phyloP scores from a whole-genome alignment of 2,888 invertebrate species.

The Gasteruption jaculator region DNA sequence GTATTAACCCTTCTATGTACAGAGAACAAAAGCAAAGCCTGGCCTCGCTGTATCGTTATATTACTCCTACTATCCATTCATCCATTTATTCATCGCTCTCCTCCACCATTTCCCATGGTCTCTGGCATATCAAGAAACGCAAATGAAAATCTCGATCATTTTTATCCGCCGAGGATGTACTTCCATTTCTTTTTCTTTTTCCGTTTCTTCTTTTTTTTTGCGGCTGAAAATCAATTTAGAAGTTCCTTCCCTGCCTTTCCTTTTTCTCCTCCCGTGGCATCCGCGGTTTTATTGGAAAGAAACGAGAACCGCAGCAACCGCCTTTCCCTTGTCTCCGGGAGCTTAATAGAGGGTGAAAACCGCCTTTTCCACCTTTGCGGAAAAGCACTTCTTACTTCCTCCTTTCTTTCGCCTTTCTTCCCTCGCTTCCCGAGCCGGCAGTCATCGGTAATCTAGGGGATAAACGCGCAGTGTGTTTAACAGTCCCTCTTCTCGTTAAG shows the following conservation, averaged over 20 bases:
- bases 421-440: slow-evolving; percentile 25
- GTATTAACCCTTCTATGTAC: too few species aligned
- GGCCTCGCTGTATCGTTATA: slow-evolving; percentile 28
- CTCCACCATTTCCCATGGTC: slow-evolving; percentile 23
- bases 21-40: too few species aligned
- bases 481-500: too few species aligned
- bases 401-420: slow-evolving; percentile 27
- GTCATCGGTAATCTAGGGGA: slow-evolving; percentile 27
- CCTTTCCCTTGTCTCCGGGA: slow-evolving; percentile 58
- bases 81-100: slow-evolving; percentile 25
- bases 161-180: slow-evolving; percentile 28
- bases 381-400: slow-evolving; percentile 24
- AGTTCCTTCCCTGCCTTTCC: neutral
- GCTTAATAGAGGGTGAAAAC: slow-evolving; percentile 52
- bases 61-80: slow-evolving; percentile 25
- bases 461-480: too few species aligned
- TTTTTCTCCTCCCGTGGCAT: slow-evolving; percentile 7
- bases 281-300: slow-evolving; percentile 37
- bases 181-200: slow-evolving; percentile 20
- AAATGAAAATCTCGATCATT: too few species aligned
- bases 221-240: slow-evolving; percentile 1
- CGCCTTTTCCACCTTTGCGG: slow-evolving; percentile 26
- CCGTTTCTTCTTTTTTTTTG: slow-evolving; percentile 20
- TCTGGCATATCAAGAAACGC: too few species aligned
- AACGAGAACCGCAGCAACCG: slow-evolving; percentile 44